Conservation (phyloP, 2,888 invertebrate species). For the Eucera pruinosa region DNA sequence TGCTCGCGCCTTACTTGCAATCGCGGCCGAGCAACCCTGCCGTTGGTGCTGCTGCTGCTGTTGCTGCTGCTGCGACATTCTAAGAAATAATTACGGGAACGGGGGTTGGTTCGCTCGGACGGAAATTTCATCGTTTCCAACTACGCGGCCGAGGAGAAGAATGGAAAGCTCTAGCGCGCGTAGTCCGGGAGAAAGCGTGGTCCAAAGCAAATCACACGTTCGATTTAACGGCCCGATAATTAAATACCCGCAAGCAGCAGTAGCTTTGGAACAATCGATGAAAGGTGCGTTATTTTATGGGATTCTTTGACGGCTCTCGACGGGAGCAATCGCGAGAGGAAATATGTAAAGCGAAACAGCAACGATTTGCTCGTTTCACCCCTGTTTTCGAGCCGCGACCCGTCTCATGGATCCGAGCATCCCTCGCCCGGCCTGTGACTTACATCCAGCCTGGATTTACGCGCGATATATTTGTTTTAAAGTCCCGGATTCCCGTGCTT, state of each 20-base stretch:
- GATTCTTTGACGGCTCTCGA: slow-evolving; percentile 39
- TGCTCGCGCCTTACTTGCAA: slow-evolving; percentile 56
- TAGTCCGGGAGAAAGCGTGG: neutral
- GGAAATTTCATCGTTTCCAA: slow-evolving; percentile 37
- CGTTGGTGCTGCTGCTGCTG: neutral
- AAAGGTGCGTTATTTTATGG: slow-evolving; percentile 1
- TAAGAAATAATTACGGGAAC: slow-evolving; percentile 56
- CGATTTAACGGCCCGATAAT: slow-evolving; percentile 41
- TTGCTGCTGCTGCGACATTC: slow-evolving; percentile 16
- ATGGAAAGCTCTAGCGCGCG: no score
- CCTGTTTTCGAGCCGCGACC: slow-evolving; percentile 39
- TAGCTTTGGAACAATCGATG: neutral
- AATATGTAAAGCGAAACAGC: slow-evolving; percentile 81
- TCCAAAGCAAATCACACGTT: slow-evolving; percentile 28
- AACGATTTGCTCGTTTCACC: slow-evolving; percentile 78
- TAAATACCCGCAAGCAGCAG: slow-evolving; percentile 8
- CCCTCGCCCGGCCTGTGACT: slow-evolving; percentile 64
- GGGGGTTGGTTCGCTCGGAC: slow-evolving; percentile 20
- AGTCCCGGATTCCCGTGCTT: slow-evolving; percentile 75
- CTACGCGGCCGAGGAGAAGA: neutral
- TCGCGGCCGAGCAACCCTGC: slow-evolving; percentile 23
- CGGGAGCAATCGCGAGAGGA: slow-evolving; percentile 69
- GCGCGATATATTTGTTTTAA: slow-evolving; percentile 84
- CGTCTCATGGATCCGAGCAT: slow-evolving; percentile 39
- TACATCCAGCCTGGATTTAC: slow-evolving; percentile 81